Conservation (phyloP, 2,113 vertebrate species). For the Gallinago jamesoni region DNA sequence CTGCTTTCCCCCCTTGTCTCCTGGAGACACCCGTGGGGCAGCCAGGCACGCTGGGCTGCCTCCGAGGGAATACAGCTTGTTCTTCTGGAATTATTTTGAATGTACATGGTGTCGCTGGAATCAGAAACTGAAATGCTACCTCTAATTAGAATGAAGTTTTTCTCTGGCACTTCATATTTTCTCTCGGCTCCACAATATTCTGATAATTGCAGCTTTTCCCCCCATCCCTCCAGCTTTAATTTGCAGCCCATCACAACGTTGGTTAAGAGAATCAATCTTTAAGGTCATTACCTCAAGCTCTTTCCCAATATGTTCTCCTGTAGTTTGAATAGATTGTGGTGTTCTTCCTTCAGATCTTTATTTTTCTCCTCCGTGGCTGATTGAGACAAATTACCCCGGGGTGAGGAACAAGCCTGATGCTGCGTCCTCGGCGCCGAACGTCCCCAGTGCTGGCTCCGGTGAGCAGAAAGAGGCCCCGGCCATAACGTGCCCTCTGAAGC, state of each 20-base stretch:
- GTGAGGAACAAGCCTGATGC: not conserved
- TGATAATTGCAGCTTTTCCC: not conserved
- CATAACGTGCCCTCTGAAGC: not conserved
- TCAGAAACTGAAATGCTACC: not conserved
- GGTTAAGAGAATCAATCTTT: slow-evolving; percentile 52
- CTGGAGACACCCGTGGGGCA: not conserved
- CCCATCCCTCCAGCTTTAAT: slow-evolving; percentile 29
- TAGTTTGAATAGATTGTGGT: slow-evolving; percentile 38
- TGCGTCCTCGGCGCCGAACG: fast-evolving
- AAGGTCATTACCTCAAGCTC: slow-evolving; percentile 56
- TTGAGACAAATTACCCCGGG: not conserved
- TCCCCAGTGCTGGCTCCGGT: not conserved
- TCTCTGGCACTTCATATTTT: slow-evolving; percentile 4
- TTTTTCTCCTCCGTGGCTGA: slow-evolving; percentile 32
- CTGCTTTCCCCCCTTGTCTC: not conserved
- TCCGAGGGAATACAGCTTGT: not conserved
- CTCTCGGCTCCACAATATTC: not conserved
- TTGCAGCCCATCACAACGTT: slow-evolving; percentile 24
- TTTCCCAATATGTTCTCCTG: slow-evolving; percentile 48
- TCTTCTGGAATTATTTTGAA: not conserved
- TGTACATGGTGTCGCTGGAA: not conserved
- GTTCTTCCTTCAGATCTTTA: slow-evolving; percentile 37
- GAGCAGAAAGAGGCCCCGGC: not conserved
- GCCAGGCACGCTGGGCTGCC: not conserved
- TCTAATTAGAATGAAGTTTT: slow-evolving; percentile 36